A percentile compares a stretch with the other conserved stretches of the same genome.
Conservation (phyloP, 2,888 invertebrate species). For the Limnephilus marmoratus region DNA sequence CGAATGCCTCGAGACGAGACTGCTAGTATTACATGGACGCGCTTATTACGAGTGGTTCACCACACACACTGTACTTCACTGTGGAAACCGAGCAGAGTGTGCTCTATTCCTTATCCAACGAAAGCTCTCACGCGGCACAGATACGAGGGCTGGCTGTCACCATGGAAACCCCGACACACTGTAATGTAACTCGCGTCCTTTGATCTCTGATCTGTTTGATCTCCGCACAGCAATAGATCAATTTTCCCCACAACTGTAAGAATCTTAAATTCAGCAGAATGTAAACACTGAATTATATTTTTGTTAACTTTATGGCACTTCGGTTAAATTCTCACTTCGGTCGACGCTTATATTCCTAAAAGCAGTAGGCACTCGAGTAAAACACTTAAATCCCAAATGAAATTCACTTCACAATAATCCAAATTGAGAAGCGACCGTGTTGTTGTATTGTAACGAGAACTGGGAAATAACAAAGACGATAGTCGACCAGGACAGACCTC, state of each 20-base stretch:
- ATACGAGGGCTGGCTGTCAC: constrained; percentile 39
- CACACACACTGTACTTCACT: constrained; percentile 59
- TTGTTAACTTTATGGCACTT: constrained; percentile 43
- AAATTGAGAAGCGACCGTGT: constrained; percentile 8
- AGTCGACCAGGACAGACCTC: constrained; percentile 14
- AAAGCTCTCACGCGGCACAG: not conserved
- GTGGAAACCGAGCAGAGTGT: not conserved
- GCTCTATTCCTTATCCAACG: not conserved
- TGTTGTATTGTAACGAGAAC: not conserved
- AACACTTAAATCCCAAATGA: constrained; percentile 42
- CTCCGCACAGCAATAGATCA: not conserved
- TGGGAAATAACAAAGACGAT: not conserved
- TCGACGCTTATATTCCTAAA: constrained; percentile 35
- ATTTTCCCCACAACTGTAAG: not conserved
- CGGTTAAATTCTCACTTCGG: constrained; percentile 40
- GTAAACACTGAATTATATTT: constrained; percentile 11
- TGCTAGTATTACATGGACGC: constrained; percentile 67
- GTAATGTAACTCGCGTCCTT: not conserved
- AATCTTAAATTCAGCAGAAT: not conserved
- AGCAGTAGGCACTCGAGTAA: constrained; percentile 44
- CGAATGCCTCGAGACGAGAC: constrained; percentile 48
- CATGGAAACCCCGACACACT: constrained; percentile 25
- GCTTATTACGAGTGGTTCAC: constrained; percentile 57
- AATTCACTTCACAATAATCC: constrained; percentile 23
- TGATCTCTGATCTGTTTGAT: constrained; percentile 20